Conservation (phyloP, 2,888 invertebrate species). For the Dicycla oo region DNA sequence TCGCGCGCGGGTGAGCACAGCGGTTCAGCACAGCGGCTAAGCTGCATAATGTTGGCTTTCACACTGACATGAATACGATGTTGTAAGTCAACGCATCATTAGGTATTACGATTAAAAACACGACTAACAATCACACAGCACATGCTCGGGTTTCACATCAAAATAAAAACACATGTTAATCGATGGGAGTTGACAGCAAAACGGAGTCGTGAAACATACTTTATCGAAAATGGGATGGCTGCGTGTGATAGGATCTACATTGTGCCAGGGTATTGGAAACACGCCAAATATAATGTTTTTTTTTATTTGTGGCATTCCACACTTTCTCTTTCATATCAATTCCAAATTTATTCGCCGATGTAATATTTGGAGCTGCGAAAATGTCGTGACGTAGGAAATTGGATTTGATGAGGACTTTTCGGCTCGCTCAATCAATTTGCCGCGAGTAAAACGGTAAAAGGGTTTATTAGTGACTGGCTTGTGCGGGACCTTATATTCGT, state of each 20-base stretch:
- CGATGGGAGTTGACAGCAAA: constrained; percentile 42
- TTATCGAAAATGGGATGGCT: constrained; percentile 53
- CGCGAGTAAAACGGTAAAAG: constrained; percentile 33
- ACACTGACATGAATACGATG: not conserved
- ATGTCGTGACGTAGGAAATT: constrained; percentile 25
- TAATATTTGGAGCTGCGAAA: constrained; percentile 16
- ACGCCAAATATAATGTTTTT: constrained; percentile 67
- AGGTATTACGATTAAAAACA: too few species aligned
- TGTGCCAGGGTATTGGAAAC: constrained; percentile 72
- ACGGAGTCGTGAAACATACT: constrained; percentile 48
- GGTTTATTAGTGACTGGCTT: constrained; percentile 31
- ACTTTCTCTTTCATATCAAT: constrained; percentile 48
- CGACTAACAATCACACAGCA: constrained; percentile 37
- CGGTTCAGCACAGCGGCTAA: too few species aligned
- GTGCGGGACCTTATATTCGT: constrained; percentile 66
- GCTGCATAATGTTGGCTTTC: too few species aligned
- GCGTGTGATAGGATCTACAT: constrained; percentile 76
- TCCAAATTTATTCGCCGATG: constrained; percentile 47
- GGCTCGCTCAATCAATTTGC: constrained; percentile 25
- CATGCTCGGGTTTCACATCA: constrained; percentile 42
- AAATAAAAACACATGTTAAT: constrained; percentile 54
- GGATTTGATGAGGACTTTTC: constrained; percentile 34
- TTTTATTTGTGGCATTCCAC: constrained; percentile 64
- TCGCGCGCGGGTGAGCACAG: too few species aligned
- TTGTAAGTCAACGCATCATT: not conserved